These are phyloP conservation scores for Chrysotoxum bicinctum DNA, from an alignment of 2,888 invertebrate genomes.

Conservation along the genomic window DNA sequence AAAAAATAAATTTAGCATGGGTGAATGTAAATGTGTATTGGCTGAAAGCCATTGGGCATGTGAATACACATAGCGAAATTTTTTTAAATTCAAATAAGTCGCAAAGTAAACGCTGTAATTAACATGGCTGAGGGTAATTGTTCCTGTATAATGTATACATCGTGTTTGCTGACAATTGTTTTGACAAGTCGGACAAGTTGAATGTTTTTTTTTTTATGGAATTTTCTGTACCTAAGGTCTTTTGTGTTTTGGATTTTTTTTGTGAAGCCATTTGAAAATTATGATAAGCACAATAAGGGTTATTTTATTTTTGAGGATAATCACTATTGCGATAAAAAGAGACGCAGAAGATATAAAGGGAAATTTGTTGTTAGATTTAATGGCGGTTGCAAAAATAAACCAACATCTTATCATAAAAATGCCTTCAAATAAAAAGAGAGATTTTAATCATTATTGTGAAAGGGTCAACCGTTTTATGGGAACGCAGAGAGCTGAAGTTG, in stretches of 20 bases:
- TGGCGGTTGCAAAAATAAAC: constrained; percentile 16
- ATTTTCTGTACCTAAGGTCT: not conserved
- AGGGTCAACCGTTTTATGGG: constrained; percentile 32
- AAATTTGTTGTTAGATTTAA: constrained; percentile 21
- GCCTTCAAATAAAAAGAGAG: constrained; percentile 5
- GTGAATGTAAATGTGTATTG: constrained; percentile 3
- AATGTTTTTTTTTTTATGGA: not conserved
- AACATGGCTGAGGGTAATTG: constrained; percentile 53
- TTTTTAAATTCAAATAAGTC: constrained; percentile 47
- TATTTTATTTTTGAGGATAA: constrained; percentile 31
- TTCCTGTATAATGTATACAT: not conserved
- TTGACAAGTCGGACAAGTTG: constrained; percentile 45
- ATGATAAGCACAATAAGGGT: constrained; percentile 22
- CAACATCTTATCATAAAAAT: constrained; percentile 18
- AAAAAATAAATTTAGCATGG: constrained; percentile 55
- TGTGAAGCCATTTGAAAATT: not conserved
- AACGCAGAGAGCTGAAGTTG: not conserved
- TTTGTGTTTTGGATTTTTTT: not conserved
- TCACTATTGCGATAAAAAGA: constrained; percentile 8
- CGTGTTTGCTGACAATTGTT: constrained; percentile 57
- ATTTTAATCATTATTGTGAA: constrained; percentile 35
- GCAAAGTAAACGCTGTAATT: constrained; percentile 51
- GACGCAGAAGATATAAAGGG: not conserved
- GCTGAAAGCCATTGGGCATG: not conserved
- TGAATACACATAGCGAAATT: constrained; percentile 1